Conservation (phyloP, 2,888 invertebrate species). For the Agonopterix heracliana region DNA sequence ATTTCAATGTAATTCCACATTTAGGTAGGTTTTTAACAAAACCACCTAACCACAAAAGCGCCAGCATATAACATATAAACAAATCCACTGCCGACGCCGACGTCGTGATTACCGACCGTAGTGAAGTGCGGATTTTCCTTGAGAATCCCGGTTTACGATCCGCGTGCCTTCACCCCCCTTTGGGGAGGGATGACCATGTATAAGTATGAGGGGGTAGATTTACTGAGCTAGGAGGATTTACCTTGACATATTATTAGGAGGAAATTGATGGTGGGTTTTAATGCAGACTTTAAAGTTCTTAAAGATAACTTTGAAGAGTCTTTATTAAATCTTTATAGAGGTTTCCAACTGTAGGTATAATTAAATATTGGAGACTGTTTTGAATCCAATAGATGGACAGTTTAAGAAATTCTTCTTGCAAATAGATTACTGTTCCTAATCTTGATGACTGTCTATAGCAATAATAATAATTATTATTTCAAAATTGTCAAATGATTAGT, state of each 20-base stretch:
- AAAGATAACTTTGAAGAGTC: background rate
- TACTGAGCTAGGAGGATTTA: conserved; percentile 7
- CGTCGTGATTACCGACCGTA: conserved; percentile 60
- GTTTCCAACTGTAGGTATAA: too few species aligned
- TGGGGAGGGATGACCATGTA: conserved; percentile 36
- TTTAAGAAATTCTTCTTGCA: too few species aligned
- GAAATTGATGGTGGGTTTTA: background rate
- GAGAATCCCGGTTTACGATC: conserved; percentile 68
- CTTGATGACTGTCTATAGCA: too few species aligned
- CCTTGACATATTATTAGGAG: background rate
- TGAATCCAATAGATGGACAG: too few species aligned
- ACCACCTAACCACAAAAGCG: background rate
- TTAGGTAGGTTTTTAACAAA: too few species aligned
- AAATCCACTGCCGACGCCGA: conserved; percentile 43
- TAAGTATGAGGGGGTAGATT: conserved; percentile 8
- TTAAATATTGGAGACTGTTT: too few species aligned
- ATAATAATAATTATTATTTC: too few species aligned
- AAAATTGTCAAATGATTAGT: too few species aligned
- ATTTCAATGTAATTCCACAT: too few species aligned
- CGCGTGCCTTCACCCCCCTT: conserved; percentile 22
- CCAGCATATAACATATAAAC: conserved; percentile 35
- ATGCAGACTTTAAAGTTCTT: background rate
- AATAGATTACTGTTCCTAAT: too few species aligned
- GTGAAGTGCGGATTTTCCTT: conserved; percentile 67
- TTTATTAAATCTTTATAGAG: background rate